A percentile compares a stretch with the other conserved stretches of the same genome.
These are phyloP conservation scores for Macroramphosus scolopax DNA, from an alignment of 2,797 vertebrate species.

Conservation along the genomic window DNA sequence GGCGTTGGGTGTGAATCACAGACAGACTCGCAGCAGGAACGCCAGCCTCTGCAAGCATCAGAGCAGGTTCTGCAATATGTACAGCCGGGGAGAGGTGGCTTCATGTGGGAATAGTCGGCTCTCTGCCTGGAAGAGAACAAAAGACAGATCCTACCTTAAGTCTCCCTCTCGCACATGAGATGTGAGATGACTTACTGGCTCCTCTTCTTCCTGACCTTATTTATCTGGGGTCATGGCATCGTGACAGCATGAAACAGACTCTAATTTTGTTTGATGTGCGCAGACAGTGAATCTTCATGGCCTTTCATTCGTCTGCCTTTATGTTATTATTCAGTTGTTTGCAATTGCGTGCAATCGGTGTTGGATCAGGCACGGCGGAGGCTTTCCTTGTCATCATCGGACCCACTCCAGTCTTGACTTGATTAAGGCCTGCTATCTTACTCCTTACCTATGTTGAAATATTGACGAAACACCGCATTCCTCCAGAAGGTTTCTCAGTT, in stretches of 20 bases:
- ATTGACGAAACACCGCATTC: slow-evolving; percentile 35
- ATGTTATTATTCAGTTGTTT: slow-evolving; percentile 9
- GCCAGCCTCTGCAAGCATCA: slow-evolving; percentile 29
- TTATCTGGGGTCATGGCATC: slow-evolving; percentile 18
- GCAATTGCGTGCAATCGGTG: slow-evolving; percentile 26
- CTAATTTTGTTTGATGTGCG: slow-evolving; percentile 53
- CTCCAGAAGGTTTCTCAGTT: slow-evolving; percentile 52
- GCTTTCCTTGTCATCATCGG: slow-evolving; percentile 1
- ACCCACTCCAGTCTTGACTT: slow-evolving; percentile 23
- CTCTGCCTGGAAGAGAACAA: slow-evolving; percentile 55
- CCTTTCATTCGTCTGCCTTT: slow-evolving; percentile 11
- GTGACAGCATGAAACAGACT: slow-evolving; percentile 23
- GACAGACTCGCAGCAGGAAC: slow-evolving; percentile 28
- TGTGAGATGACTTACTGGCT: slow-evolving; percentile 24
- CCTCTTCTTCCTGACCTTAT: slow-evolving; percentile 30
- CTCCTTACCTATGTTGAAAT: slow-evolving; percentile 54
- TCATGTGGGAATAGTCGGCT: slow-evolving; percentile 48
- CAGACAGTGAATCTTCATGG: slow-evolving; percentile 26
- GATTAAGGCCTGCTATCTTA: slow-evolving; percentile 37
- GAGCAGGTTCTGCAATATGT: slow-evolving; percentile 35
- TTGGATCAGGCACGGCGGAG: slow-evolving; percentile 13
- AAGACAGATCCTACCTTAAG: slow-evolving; percentile 40
- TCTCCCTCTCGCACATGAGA: slow-evolving; percentile 35
- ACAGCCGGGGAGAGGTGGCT: slow-evolving; percentile 30
- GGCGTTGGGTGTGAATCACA: slow-evolving; percentile 36